Base-by-base conservation (phyloP, 1,140 invertebrate genomes). In the Euglossa dilemma region DNA sequence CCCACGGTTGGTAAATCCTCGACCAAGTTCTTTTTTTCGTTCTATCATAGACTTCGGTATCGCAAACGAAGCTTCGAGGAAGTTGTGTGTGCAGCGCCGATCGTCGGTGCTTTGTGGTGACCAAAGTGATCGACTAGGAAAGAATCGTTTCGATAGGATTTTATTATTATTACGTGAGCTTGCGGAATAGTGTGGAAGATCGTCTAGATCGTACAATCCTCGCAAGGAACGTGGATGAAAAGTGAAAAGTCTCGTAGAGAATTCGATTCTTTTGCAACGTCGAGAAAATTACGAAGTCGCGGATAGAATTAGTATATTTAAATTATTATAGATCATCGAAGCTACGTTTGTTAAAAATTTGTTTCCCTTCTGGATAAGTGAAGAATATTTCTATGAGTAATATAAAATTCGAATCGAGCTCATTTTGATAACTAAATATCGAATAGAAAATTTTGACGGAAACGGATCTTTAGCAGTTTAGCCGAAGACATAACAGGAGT, bases 1-100 rank as follows among this genome's bases (percentile, higher is more conserved):
- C 89, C 79, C 84, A 92, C 92, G 93, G 92, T 93, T 90, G 89
- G 91, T 93, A 92, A 66, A 61, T 67, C 50, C n/a, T n/a, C n/a
- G n/a, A n/a, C n/a, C n/a, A n/a, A n/a, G n/a, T n/a, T n/a, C n/a
- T n/a, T n/a, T n/a, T n/a, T n/a, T n/a, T n/a, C n/a, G n/a, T n/a
- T n/a, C n/a, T n/a, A n/a, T n/a, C n/a, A n/a, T n/a, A n/a, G n/a
- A n/a, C 16, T 71, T 52, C 43, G 52, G 36, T 12, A 43, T 16
- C 5, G 6, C 11, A 61, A 8, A n/a, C 43, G 23, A 54, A 74
- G 20, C 64, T 75, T 52, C 18, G 28, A 56, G 11, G 69, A 71
- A 69, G 61, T 25, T 74, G 85, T 50, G 16, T 16, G 47, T 85
- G n/a, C 18, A 56, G 25, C 23, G 18, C 16, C 18, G 25, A 57